Conservation (phyloP, 2,797 vertebrate genomes). For the Allobates femoralis region DNA sequence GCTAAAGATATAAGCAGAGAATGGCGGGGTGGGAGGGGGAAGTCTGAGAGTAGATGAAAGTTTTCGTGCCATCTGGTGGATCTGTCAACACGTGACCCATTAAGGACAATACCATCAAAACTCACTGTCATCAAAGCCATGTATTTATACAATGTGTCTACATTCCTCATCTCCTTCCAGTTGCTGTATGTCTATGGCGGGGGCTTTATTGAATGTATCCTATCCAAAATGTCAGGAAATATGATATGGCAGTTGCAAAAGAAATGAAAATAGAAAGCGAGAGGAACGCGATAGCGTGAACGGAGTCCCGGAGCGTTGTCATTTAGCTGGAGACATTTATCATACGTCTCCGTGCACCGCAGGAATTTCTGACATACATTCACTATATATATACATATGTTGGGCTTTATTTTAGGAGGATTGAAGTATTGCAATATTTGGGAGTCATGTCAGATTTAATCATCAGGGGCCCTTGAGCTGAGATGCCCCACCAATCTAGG, state of each 20-base stretch:
- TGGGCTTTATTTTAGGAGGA: neutral
- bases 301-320: neutral
- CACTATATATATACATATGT: neutral
- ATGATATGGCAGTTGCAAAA: slow-evolving; percentile 23
- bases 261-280: slow-evolving; percentile 34
- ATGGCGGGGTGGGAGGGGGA: too few relatives aligned
- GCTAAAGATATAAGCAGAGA: neutral
- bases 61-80: slow-evolving; percentile 41
- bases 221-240: slow-evolving; percentile 35
- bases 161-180: slow-evolving; percentile 46
- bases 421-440: neutral
- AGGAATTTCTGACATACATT: neutral
- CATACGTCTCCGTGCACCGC: neutral
- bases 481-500: too few relatives aligned
- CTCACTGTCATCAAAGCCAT: slow-evolving; percentile 50
- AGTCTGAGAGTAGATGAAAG: slow-evolving; percentile 14
- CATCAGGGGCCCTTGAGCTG: neutral
- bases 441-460: too few relatives aligned
- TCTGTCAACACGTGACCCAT: slow-evolving; percentile 57
- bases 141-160: slow-evolving; percentile 50
- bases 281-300: slow-evolving; percentile 29
- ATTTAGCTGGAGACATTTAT: neutral
- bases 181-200: slow-evolving; percentile 21
- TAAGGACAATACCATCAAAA: slow-evolving; percentile 41
- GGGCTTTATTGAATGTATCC: slow-evolving; percentile 47